Base-by-base conservation (phyloP, 2,888 invertebrate species). In the Melinaea marsaeus region DNA sequence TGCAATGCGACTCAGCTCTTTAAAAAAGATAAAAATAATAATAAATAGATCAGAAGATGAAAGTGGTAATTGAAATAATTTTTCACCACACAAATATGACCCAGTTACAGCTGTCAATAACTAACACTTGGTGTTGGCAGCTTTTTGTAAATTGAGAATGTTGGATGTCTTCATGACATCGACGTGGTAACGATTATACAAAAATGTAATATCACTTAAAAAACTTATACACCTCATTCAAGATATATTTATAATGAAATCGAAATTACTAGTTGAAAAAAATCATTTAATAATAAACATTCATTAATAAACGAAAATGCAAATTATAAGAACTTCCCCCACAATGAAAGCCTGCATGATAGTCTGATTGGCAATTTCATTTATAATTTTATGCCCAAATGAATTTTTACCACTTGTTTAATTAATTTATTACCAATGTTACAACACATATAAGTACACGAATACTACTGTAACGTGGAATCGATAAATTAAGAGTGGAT, bases 131-230 rank as follows among this genome's bases (percentile, higher is more conserved):
- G 46, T 34, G 55, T 47, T 61, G 64, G 57, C 64, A 60, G 60
- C 58, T 62, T 62, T 60, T 64, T 60, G 60, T 64, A 55, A 66
- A 66, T 64, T 64, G 64, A 59, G 57, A 37, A 57, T 63, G 11
- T 64, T 22, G 66, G 57, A 61, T 62, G 54, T 57, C 35, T 47
- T 46, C 47, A 2, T 64, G 64, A 61, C 58, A 58, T 61, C 35
- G 11, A 55, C 22, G 34, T 34, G 59, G 47, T 48, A 47, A 57
- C 48, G 61, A 62, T 51, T 51, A 51, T 32, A 51, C 7, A 32
- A 51, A 22, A 57, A 57, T 61, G 35, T 47, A 47, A 61, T 48
- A 57, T 59, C 13, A 13, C 48, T 35, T n/a, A 9, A 42, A 42
- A 42, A 42, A 42, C 42, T 42, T 42, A 34, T 22, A 22, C 22